phyloP scores from a whole-genome alignment of 2,888 invertebrate genomes.

The Caenorhabditis imperialis region DNA sequence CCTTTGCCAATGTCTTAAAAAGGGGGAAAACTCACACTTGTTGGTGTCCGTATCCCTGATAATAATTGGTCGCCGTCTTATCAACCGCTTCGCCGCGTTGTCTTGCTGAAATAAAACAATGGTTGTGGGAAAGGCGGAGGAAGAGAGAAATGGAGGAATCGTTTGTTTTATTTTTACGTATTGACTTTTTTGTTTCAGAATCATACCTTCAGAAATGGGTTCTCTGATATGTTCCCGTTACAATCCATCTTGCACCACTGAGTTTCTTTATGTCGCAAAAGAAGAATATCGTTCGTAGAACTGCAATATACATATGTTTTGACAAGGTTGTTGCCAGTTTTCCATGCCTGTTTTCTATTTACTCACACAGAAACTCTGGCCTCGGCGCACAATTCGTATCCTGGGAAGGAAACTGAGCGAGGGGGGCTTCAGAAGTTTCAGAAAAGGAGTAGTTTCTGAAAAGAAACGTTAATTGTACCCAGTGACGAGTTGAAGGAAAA shows the following conservation, averaged over 20 bases:
- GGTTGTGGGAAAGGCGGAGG: too few species aligned
- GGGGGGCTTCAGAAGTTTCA: constrained; percentile 26
- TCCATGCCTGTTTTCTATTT: too few species aligned
- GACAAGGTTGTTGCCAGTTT: too few species aligned
- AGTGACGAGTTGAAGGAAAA: constrained; percentile 16
- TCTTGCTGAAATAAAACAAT: constrained; percentile 43
- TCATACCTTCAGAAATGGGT: constrained; percentile 52
- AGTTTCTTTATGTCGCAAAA: constrained; percentile 16
- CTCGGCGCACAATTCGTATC: constrained; percentile 39
- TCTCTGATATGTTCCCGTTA: constrained; percentile 50
- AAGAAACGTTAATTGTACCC: constrained; percentile 14
- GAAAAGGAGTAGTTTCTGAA: constrained; percentile 35
- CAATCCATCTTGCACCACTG: constrained; percentile 34
- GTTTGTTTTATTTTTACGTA: too few species aligned
- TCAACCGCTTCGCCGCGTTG: constrained; percentile 44
- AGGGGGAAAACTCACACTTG: constrained; percentile 26
- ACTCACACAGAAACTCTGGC: constrained; percentile 33
- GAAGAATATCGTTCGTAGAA: constrained; percentile 32
- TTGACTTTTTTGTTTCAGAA: neutral
- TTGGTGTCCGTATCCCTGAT: constrained; percentile 42
- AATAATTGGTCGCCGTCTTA: constrained; percentile 46
- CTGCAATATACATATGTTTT: constrained; percentile 8
- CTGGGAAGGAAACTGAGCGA: constrained; percentile 46
- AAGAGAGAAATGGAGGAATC: too few species aligned
- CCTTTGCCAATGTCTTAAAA: neutral